These are phyloP conservation scores for Neuroterus valhalla DNA, from an alignment of 1,140 invertebrate species.

Conservation along the genomic window DNA sequence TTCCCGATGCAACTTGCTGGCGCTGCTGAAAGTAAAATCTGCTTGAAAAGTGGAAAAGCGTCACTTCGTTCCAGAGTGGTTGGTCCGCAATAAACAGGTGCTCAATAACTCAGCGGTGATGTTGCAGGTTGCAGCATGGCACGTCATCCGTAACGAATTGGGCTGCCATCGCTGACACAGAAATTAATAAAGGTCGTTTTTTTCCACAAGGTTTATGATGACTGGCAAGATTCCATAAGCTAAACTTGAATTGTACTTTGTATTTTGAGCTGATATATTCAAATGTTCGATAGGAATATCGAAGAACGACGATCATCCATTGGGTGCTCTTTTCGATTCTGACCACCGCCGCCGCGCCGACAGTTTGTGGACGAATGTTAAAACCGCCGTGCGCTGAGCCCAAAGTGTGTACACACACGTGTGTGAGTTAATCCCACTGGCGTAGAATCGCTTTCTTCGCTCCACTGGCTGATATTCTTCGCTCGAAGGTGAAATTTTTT, in stretches of 20 bases:
- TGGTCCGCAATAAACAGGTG: slow-evolving; percentile 38
- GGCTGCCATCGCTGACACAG: slow-evolving; percentile 21
- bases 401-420: not conserved
- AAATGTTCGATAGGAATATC: not conserved
- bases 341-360: slow-evolving; percentile 26
- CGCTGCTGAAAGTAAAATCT: slow-evolving; percentile 20
- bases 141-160: slow-evolving; percentile 35
- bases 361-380: slow-evolving; percentile 34
- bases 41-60: slow-evolving; percentile 21
- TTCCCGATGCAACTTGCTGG: not conserved
- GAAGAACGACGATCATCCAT: slow-evolving; percentile 10
- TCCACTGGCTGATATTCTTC: no score
- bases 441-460: not conserved
- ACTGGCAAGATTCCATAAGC: not conserved
- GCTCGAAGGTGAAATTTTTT: slow-evolving; percentile 22
- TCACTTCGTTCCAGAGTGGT: not conserved
- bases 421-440: not conserved
- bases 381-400: slow-evolving; percentile 31
- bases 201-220: not conserved
- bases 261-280: not conserved
- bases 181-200: slow-evolving; percentile 24
- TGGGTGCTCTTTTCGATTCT: not conserved
- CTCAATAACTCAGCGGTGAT: slow-evolving; percentile 6
- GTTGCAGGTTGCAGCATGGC: not conserved
- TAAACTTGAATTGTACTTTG: not conserved